Base-by-base conservation (phyloP, 2,797 vertebrate genomes). In the Sardinella longiceps region DNA sequence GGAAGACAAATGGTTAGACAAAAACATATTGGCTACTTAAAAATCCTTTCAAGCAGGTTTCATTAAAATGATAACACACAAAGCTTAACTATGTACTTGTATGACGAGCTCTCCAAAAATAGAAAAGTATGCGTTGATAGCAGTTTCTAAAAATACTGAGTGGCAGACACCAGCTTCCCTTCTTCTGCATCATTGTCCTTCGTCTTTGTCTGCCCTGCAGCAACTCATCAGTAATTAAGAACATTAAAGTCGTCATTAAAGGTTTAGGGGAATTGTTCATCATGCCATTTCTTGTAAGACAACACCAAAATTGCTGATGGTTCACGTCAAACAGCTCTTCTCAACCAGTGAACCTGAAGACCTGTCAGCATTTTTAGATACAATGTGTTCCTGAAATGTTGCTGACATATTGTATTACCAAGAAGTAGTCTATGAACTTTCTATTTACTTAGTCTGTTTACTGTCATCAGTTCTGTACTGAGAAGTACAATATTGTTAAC, bases 61-160 rank as follows among this genome's bases (percentile, higher is more conserved):
- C 7, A 37, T 70, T 3, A 20, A 70, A 2, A 77, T 43, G 5
- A 43, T 77, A 37, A 23, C 5, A 33, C 14, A 15, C 30, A 18
- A 37, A 18, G 66, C 70, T 43, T 60, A 25, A 43, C 33, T 77
- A 37, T 37, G 14, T 60, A n/a, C 51, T 14, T 4, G 51, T 18
- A 74, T 23, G 70, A 43, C 70, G 10, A 77, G 15, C 33, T 77
- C 23, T 77, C 70, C 18, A 77, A 77, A 5, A 77, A 77, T 77
- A 39, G 63, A 5, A 43, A 77, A 77, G 18, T 77, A 77, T 23
- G 37, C 10, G 70, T 18, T 77, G 70, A 77, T 77, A 77, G 33
- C 18, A 20, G 37, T 7, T 43, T 77, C 33, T 77, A 77, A 77
- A 43, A 77, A 77, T 43, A 77, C 3, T 9, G 20, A 33, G 63